Conservation (phyloP, 37 sponge, comb jelly and placozoan species). For the Dysidea cf. avara region DNA sequence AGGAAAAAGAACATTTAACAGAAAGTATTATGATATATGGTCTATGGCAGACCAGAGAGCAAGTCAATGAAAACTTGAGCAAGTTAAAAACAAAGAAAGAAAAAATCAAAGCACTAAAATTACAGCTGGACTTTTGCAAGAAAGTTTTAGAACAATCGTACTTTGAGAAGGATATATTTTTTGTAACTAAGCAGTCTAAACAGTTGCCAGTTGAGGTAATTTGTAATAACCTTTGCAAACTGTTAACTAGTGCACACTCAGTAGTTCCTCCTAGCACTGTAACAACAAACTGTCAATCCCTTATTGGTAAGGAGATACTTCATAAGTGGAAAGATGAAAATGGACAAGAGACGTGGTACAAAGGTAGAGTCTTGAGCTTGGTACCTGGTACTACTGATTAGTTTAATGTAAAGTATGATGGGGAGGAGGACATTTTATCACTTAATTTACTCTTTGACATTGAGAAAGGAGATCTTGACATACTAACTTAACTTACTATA, state of each 20-base stretch:
- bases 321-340: background rate
- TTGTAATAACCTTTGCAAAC: too few relatives aligned
- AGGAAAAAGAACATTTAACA: constrained; percentile 18
- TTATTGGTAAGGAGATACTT: too few relatives aligned
- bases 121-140: background rate
- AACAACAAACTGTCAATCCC: too few relatives aligned
- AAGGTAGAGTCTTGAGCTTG: constrained; percentile 11
- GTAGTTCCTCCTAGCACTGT: too few relatives aligned
- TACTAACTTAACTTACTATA: too few relatives aligned
- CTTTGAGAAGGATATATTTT: too few relatives aligned
- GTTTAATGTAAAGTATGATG: constrained; percentile 29
- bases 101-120: background rate
- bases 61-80: background rate
- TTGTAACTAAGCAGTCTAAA: too few relatives aligned
- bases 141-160: constrained; percentile 3
- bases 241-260: too few relatives aligned
- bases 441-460: too few relatives aligned
- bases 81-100: background rate
- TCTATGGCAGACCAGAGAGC: background rate
- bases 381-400: constrained; percentile 22
- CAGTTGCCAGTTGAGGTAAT: too few relatives aligned
- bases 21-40: constrained; percentile 10
- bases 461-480: too few relatives aligned
- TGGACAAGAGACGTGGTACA: constrained; percentile 4
- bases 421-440: constrained; percentile 4